Base-by-base conservation (phyloP, 2,888 invertebrate species). In the Apotomis turbidana region DNA sequence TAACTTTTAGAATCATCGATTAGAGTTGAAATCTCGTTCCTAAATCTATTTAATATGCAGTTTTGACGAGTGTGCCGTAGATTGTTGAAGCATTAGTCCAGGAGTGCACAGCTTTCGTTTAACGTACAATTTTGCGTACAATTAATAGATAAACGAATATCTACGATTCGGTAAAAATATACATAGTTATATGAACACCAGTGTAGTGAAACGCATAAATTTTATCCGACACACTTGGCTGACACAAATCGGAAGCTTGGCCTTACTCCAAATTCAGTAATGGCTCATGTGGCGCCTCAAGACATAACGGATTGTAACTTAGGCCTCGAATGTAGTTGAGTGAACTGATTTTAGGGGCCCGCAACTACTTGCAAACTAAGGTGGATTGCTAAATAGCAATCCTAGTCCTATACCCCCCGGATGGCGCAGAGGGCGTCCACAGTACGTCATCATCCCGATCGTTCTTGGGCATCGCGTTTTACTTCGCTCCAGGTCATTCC, bases 221-320 rank as follows among this genome's bases (percentile, higher is more conserved):
- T 68, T 68, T 70, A 60, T 68, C 69, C 73, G 73, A 73, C 73
- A 73, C 64, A 73, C 58, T 73, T 73, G 73, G 73, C 73, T 73
- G 69, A 73, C 73, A 73, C 73, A 73, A 73, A 73, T 73, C 73
- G 63, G 64, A 69, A 64, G 64, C 41, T 73, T 73, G 73, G 73
- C 68, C 59, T 63, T 49, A 73, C 64, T 73, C 73, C 73, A 73
- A 73, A 66, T 66, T 60, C 69, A 58, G 73, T 73, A 73, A 69
- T 69, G 69, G 73, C 64, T 73, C 73, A 73, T 73, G 69, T 73
- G 69, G 64, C 69, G 73, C 63, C 69, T 63, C 62, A 66, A 73
- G 73, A 69, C 69, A 64, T 70, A 70, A 73, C 69, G 69, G 60
- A 58, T 66, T 80, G 13, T 75, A 76, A 54, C 76, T 79, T 60